Conservation (phyloP, 2,113 vertebrate genomes). For the Emydura subglobosa region DNA sequence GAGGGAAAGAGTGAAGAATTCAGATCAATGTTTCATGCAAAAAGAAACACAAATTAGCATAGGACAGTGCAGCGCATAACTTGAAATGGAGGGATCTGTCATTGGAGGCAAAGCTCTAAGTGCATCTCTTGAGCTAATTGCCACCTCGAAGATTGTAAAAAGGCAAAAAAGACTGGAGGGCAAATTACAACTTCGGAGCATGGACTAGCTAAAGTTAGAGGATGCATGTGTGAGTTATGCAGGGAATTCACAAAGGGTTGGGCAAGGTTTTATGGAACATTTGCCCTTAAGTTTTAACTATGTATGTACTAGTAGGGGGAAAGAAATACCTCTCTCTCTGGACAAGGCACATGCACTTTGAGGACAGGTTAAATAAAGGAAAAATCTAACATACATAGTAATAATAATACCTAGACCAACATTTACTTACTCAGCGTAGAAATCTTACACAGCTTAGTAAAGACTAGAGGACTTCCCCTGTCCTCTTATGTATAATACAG, state of each 20-base stretch:
- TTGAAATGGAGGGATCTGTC: constrained; percentile 53
- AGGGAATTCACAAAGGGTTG: constrained; percentile 60
- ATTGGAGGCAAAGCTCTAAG: constrained; percentile 55
- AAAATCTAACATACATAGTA: rapidly evolving
- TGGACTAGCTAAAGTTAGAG: constrained; percentile 41
- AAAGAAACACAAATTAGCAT: constrained; percentile 52
- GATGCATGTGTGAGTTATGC: constrained; percentile 64
- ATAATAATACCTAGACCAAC: neutral
- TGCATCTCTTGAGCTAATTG: constrained; percentile 67
- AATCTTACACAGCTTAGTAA: neutral
- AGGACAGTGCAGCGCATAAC: constrained; percentile 3
- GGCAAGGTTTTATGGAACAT: constrained; percentile 68
- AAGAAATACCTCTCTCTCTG: neutral
- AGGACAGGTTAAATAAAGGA: neutral
- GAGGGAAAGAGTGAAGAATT: constrained; percentile 61
- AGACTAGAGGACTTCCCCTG: neutral
- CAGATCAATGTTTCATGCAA: constrained; percentile 36
- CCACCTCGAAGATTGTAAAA: constrained; percentile 54
- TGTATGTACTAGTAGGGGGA: neutral
- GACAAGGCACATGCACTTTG: neutral
- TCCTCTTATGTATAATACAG: rapidly evolving
- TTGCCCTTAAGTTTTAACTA: constrained; percentile 78
- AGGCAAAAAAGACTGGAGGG: constrained; percentile 54
- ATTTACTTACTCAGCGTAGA: neutral
- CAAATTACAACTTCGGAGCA: constrained; percentile 52